A percentile compares a stretch with the other conserved stretches of the same genome.
These are phyloP conservation scores for Gnathochromis pfefferi DNA, from an alignment of 2,113 vertebrate genomes.

Conservation along the genomic window DNA sequence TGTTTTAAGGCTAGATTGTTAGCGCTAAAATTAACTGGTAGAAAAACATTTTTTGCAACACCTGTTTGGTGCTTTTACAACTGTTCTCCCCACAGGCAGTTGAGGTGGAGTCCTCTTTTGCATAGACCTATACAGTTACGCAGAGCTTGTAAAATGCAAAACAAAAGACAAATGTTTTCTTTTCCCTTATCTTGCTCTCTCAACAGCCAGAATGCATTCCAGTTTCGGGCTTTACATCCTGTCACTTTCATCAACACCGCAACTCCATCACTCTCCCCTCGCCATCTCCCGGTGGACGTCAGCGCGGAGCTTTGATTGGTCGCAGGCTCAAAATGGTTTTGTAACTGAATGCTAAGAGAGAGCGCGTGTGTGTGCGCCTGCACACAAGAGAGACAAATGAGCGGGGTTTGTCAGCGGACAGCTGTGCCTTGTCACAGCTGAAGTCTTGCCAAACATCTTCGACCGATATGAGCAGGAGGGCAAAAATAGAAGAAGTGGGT, in stretches of 20 bases:
- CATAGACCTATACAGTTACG: background rate
- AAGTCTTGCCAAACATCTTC: slow-evolving; percentile 38
- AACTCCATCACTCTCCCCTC: background rate
- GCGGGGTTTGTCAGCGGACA: slow-evolving; percentile 18
- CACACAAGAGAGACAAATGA: slow-evolving; percentile 41
- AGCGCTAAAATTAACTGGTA: background rate
- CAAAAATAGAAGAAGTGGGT: slow-evolving; percentile 20
- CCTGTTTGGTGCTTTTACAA: background rate
- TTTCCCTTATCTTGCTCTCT: background rate
- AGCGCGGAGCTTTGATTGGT: background rate
- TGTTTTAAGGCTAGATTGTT: background rate
- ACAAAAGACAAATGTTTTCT: background rate
- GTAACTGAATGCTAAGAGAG: slow-evolving; percentile 4
- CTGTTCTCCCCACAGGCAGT: background rate
- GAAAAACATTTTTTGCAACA: background rate
- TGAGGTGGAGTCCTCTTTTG: slow-evolving; percentile 6
- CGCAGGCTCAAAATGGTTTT: slow-evolving; percentile 11
- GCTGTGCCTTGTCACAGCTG: slow-evolving; percentile 44
- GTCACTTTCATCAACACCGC: background rate
- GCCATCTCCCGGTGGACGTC: background rate
- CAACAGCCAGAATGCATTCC: background rate
- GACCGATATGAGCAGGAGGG: slow-evolving; percentile 4
- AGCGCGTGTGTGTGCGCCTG: background rate
- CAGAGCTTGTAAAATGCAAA: slow-evolving; percentile 17
- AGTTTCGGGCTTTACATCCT: background rate